phyloP scores from a whole-genome alignment of 23 tunicate genomes.

The Ascidia mentula region DNA sequence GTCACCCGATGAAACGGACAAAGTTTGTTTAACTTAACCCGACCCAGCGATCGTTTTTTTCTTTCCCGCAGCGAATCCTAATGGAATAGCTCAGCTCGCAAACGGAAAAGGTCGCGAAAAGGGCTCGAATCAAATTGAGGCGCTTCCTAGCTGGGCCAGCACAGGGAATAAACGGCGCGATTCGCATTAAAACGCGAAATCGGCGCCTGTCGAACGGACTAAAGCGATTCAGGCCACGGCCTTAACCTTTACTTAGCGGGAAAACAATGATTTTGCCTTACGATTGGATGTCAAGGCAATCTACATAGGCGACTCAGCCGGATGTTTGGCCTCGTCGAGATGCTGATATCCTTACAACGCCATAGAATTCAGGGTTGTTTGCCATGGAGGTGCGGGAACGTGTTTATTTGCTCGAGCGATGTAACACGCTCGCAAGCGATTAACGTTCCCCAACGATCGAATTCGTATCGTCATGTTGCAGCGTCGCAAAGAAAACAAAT shows the following conservation, averaged over 20 bases:
- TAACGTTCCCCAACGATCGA: neutral
- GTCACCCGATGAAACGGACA: constrained; percentile 10
- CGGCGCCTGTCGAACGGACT: neutral
- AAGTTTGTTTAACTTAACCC: constrained; percentile 6
- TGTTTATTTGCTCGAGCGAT: constrained; percentile 1
- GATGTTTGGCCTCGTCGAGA: neutral
- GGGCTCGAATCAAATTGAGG: neutral
- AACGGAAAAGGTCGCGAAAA: neutral
- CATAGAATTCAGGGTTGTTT: neutral
- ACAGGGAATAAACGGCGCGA: constrained; percentile 2
- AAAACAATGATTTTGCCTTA: neutral
- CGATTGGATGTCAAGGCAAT: neutral
- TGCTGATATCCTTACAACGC: no score
- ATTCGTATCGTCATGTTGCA: neutral
- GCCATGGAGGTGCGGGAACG: neutral
- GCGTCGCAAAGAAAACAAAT: neutral
- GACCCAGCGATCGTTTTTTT: neutral
- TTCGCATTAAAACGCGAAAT: constrained; percentile 7
- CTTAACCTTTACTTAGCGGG: neutral
- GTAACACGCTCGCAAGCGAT: neutral
- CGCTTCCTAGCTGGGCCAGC: neutral
- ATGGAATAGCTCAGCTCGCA: neutral
- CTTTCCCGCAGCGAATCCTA: neutral
- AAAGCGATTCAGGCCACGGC: neutral
- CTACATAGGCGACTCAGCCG: neutral